Evolutionary conservation across 2,888 invertebrate species (phyloP), one percentile per base, ranked within the genome.

Genomic region (Drosophila formosana): DNA sequence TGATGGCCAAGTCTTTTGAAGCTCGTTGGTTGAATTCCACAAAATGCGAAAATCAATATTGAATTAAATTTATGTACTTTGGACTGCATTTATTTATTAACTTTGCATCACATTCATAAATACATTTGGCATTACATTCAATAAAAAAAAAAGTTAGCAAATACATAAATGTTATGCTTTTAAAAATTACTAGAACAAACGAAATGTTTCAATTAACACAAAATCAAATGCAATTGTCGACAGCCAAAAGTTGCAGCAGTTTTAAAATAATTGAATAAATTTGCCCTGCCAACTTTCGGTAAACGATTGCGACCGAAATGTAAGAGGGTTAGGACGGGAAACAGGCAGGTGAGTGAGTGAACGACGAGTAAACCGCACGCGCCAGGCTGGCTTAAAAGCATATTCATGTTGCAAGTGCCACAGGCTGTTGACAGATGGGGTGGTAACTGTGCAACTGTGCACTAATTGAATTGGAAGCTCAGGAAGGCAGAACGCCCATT

Each of bases 361-460:
- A 32, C 55, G 64, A 57, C 74, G 50, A 46, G 58, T 28, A 47
- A 75, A 56, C 63, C 69, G 45, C 62, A 76, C 46, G 46, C 47
- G 45, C 39, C 61, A 63, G 49, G 28, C 60, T 11, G 55, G 51
- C 66, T 69, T 83, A 71, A 86, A 82, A 82, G 86, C 74, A 69
- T 74, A 68, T 71, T 63, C 77, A 77, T 82, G 86, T 83, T 67
- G 63, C 71, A 67, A 52, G 53, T 65, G 67, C 58, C 53, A 57
- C 63, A 65, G 37, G 47, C 34, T 28, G 37, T 9, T 57, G 46
- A 11, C 18, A 28, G 45, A 52, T 43, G 63, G 34, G 37, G n/a
- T n/a, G n/a, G 37, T n/a, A 37, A n/a, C 37, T 64, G 62, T 64
- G 75, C 80, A 71, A 58, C 57, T 70, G 39, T 67, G 30, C 34